phyloP scores from a whole-genome alignment of 30 jellyfish, hydroid and myxozoan genomes.

The Clytia hemisphaerica region DNA sequence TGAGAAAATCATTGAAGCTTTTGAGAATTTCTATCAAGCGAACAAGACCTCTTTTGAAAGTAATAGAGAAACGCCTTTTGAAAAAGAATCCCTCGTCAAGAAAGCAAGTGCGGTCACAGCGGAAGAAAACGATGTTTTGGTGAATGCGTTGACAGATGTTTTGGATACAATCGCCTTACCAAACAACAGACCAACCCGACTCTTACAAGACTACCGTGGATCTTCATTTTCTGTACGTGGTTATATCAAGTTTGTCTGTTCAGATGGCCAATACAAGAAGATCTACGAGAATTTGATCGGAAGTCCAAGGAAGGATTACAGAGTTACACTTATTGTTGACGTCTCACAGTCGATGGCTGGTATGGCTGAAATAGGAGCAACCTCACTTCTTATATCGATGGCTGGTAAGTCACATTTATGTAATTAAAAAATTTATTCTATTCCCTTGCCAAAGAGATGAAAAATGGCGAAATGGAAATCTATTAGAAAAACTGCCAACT shows the following conservation, averaged over 20 bases:
- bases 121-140: background rate
- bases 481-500: no score
- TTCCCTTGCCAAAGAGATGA: no score
- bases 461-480: no score
- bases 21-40: background rate
- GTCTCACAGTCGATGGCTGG: slow-evolving; percentile 12
- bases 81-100: background rate
- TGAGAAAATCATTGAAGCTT: background rate
- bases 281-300: slow-evolving; percentile 9
- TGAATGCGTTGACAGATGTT: background rate
- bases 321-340: slow-evolving; percentile 1
- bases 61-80: no score
- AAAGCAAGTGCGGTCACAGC: background rate
- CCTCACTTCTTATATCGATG: background rate
- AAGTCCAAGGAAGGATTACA: slow-evolving; percentile 8
- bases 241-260: slow-evolving; percentile 5
- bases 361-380: slow-evolving; percentile 11
- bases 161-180: slow-evolving; percentile 3
- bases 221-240: background rate
- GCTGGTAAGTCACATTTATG: no score
- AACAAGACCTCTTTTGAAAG: background rate
- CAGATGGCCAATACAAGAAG: slow-evolving; percentile 20
- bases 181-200: slow-evolving; percentile 5
- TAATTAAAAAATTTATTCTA: no score
- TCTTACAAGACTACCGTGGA: slow-evolving; percentile 11